Evolutionary conservation across 2,113 vertebrate genomes (phyloP).

Genomic region (Hyperoodon ampullatus): DNA sequence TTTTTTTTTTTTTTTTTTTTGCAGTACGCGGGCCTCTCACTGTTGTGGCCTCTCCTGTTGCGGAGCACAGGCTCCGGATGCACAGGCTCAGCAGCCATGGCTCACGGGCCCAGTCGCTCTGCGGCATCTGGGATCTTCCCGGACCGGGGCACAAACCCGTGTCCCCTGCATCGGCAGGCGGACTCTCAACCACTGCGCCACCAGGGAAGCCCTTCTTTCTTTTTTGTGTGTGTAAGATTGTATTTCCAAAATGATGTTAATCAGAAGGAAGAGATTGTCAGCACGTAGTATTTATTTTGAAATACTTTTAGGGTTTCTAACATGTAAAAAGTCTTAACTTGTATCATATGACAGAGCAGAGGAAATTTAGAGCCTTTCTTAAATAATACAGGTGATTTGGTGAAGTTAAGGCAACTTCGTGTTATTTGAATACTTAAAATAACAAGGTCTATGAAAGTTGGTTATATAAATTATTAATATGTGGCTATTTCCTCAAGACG

Average conservation of each 20-base stretch:
- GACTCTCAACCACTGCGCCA: too few relatives aligned
- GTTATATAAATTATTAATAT: background rate
- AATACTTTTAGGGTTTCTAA: background rate
- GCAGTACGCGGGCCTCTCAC: too few relatives aligned
- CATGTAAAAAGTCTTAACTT: background rate
- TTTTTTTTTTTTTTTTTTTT: too few relatives aligned
- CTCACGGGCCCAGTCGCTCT: too few relatives aligned
- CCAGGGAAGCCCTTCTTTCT: background rate
- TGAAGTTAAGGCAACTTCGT: background rate
- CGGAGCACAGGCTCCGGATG: too few relatives aligned
- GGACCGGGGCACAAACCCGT: too few relatives aligned
- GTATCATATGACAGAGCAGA: background rate
- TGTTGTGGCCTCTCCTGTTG: too few relatives aligned
- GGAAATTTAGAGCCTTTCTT: background rate
- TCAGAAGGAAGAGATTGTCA: background rate
- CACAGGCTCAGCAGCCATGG: too few relatives aligned
- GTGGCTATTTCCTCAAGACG: background rate
- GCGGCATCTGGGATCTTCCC: too few relatives aligned
- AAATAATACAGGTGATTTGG: background rate
- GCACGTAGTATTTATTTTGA: background rate
- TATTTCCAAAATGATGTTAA: background rate
- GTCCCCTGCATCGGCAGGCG: too few relatives aligned
- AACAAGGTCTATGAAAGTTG: background rate
- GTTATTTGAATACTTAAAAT: conserved; percentile 40
- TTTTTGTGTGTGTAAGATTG: background rate